Conservation (phyloP, 2,113 vertebrate species). For the Atractosteus spatula region DNA sequence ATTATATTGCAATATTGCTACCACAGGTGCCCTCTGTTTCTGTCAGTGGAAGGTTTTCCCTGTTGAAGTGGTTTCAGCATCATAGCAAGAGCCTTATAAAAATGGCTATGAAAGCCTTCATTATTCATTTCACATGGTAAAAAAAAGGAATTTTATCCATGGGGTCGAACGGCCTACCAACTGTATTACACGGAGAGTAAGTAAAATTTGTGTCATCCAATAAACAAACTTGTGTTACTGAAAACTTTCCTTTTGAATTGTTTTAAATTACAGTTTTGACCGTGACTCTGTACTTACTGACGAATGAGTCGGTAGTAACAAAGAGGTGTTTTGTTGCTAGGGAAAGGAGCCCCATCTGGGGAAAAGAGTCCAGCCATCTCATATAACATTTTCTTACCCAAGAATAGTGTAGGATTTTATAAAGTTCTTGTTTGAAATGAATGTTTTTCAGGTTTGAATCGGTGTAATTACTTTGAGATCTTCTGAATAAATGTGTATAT, state of each 20-base stretch:
- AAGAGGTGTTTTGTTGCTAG: slow-evolving; percentile 33
- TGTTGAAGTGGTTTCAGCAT: neutral
- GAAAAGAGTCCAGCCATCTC: slow-evolving; percentile 14
- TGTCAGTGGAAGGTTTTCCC: neutral
- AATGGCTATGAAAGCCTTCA: neutral
- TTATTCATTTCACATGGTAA: slow-evolving; percentile 12
- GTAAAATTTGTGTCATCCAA: neutral
- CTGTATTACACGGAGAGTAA: neutral
- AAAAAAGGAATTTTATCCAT: slow-evolving; percentile 10
- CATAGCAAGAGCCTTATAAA: neutral
- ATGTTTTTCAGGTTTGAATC: too few relatives aligned
- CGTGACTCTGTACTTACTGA: slow-evolving; percentile 13
- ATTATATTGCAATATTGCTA: too few relatives aligned
- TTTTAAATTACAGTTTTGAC: slow-evolving; percentile 33
- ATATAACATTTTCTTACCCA: neutral
- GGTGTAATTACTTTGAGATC: too few relatives aligned
- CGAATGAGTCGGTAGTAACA: slow-evolving; percentile 24
- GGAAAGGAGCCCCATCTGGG: slow-evolving; percentile 13
- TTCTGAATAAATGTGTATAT: too few relatives aligned
- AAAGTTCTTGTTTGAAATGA: too few relatives aligned
- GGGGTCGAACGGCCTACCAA: neutral
- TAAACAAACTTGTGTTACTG: slow-evolving; percentile 15
- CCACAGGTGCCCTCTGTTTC: neutral
- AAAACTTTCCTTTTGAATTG: slow-evolving; percentile 25
- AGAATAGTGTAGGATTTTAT: too few relatives aligned